Evolutionary conservation across 2,888 invertebrate species (phyloP), one percentile per base, ranked within the genome.

Genomic region (Trileptium ribeirensis): DNA sequence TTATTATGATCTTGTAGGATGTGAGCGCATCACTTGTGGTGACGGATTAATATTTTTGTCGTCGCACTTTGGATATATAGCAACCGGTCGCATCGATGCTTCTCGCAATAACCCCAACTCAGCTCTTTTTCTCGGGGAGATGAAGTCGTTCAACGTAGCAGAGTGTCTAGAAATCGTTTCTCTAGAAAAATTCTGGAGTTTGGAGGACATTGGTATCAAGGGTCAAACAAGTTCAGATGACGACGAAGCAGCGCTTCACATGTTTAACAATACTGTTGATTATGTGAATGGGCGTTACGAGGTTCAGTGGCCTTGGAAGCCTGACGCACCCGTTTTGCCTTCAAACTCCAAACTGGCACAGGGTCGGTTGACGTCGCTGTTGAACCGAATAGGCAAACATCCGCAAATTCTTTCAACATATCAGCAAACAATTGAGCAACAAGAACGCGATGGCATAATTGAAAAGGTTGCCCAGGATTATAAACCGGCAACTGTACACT

Each of bases 391-490:
- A 3, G 8, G 33, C n/a, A 29, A 2, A 15, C 3, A 78, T 19
- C 75, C 80, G 1, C 74, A 37, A 3, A n/a, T 70, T 1, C 79
- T 83, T 19, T 2, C 24, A 24, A 77, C 81, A 38, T 83, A 83
- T 38, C 36, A 80, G 31, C 33, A 70, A 19, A 67, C 80, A 38
- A 70, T 83, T 67, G 24, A 19, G 0, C 79, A 82, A 1, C 80
- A 82, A 40, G 67, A 70, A 36, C 29, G 78, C 0, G 40, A 75
- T 3, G 81, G 74, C 0, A 82, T 82, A 67, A 79, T 83, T 51
- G 82, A 82, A 51, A 67, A 74, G 34, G 79, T 78, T n/a, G 8
- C 51, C 8, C 38, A 39, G 36, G 33, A 79, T 33, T 8, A 51
- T 15, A 8, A 8, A 24, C 8, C 8, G 8, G 8, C 8, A 8